Conservation (phyloP, 2,797 vertebrate species). For the Euthynnus affinis region DNA sequence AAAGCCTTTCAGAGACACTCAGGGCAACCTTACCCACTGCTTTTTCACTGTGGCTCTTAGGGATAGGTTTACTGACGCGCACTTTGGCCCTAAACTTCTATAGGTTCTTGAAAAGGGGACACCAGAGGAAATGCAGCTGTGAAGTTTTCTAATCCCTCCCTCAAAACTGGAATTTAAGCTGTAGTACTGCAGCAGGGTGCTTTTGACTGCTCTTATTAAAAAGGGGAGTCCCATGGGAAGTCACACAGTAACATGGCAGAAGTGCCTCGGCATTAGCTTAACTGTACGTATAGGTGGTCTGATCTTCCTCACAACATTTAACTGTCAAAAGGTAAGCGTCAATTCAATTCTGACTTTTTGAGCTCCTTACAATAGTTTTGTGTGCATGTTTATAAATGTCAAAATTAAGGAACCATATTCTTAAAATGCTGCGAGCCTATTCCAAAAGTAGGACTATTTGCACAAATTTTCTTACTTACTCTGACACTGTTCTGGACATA, state of each 20-base stretch:
- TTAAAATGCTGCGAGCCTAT: not conserved
- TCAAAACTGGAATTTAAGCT: constrained; percentile 62
- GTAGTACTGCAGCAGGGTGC: constrained; percentile 44
- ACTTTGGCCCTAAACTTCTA: constrained; percentile 61
- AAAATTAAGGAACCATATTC: not conserved
- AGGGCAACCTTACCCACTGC: constrained; percentile 59
- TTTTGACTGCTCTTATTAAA: constrained; percentile 62
- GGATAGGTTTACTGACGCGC: constrained; percentile 79
- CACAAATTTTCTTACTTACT: constrained; percentile 13
- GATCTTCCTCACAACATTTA: constrained; percentile 28
- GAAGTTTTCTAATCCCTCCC: constrained; percentile 74
- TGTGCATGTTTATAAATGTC: constrained; percentile 21
- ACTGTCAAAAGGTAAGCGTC: constrained; percentile 52
- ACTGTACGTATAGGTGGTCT: constrained; percentile 16
- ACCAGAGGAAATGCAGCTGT: constrained; percentile 43
- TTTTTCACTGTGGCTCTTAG: constrained; percentile 50
- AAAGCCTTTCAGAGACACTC: constrained; percentile 69
- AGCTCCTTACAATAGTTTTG: not conserved
- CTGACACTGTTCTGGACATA: not conserved
- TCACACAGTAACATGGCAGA: constrained; percentile 40
- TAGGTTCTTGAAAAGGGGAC: constrained; percentile 67
- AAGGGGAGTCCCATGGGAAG: constrained; percentile 30
- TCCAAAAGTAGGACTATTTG: not conserved
- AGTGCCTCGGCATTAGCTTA: constrained; percentile 20
- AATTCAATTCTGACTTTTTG: not conserved